phyloP scores from a whole-genome alignment of 2,113 vertebrate genomes.

The Erythrocercus mccallii region DNA sequence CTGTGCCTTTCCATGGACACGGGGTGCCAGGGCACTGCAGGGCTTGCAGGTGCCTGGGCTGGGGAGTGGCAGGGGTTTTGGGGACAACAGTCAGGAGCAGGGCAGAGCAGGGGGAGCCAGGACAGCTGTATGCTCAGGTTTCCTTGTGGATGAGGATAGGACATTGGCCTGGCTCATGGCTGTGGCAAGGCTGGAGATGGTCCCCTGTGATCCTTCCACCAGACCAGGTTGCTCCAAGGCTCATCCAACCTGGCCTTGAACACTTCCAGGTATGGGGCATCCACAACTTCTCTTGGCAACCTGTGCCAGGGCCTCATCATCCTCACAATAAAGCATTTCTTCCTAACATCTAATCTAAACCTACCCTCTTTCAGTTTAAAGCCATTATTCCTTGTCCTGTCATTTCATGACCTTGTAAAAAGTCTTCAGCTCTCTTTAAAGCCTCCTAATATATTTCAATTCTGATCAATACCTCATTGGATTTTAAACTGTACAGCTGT shows the following conservation, averaged over 20 bases:
- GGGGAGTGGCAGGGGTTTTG: rapidly evolving
- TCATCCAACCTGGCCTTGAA: rapidly evolving
- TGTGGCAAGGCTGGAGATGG: background rate
- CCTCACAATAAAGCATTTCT: background rate
- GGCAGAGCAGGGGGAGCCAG: background rate
- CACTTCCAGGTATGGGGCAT: background rate
- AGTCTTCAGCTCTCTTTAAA: background rate
- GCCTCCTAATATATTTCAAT: background rate
- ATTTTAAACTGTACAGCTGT: background rate
- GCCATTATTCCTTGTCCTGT: background rate
- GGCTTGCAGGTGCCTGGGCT: background rate
- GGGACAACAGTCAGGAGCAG: background rate
- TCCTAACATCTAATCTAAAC: background rate
- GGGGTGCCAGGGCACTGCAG: background rate
- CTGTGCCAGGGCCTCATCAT: background rate
- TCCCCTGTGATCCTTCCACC: background rate
- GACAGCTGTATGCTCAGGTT: background rate
- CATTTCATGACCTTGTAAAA: background rate
- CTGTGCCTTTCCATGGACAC: background rate
- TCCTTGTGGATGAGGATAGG: background rate
- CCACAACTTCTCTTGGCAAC: background rate
- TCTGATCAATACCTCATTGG: background rate
- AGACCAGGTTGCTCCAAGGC: background rate
- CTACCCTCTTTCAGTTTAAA: background rate
- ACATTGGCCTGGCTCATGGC: too few species aligned